phyloP scores from a whole-genome alignment of 2,113 vertebrate species.

The Nothoprocta pentlandii region DNA sequence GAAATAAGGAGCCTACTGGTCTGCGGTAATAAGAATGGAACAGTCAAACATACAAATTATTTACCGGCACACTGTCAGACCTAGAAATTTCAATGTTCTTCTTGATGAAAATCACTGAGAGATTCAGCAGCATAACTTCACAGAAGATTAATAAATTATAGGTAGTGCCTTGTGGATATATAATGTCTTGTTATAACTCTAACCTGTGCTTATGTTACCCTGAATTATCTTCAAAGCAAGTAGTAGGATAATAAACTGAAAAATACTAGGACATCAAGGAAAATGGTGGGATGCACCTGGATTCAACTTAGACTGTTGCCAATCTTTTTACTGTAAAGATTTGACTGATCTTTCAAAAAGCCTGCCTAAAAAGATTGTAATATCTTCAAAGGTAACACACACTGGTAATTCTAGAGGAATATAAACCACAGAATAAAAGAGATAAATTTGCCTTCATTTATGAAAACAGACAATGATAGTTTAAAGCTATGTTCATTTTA shows the following conservation, averaged over 20 bases:
- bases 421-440: not conserved
- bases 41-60: not conserved
- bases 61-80: not conserved
- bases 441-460: not conserved
- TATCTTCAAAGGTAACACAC: not conserved
- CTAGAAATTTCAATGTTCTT: not conserved
- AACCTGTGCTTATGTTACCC: not conserved
- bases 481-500: not conserved
- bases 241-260: constrained; percentile 14
- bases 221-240: not conserved
- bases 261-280: not conserved
- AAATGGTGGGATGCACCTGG: not conserved
- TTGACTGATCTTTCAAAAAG: not conserved
- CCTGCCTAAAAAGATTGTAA: not conserved
- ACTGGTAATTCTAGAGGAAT: not conserved
- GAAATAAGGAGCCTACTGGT: not conserved
- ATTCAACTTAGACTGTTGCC: not conserved
- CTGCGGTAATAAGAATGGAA: constrained; percentile 1
- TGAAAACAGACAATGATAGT: not conserved
- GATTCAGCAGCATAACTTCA: constrained; percentile 18
- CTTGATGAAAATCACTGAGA: not conserved
- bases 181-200: not conserved
- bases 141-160: constrained; percentile 20
- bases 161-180: not conserved
- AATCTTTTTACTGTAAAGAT: not conserved